phyloP scores from a whole-genome alignment of 2,797 vertebrate genomes.

The Sebastiscus albofasciatus region DNA sequence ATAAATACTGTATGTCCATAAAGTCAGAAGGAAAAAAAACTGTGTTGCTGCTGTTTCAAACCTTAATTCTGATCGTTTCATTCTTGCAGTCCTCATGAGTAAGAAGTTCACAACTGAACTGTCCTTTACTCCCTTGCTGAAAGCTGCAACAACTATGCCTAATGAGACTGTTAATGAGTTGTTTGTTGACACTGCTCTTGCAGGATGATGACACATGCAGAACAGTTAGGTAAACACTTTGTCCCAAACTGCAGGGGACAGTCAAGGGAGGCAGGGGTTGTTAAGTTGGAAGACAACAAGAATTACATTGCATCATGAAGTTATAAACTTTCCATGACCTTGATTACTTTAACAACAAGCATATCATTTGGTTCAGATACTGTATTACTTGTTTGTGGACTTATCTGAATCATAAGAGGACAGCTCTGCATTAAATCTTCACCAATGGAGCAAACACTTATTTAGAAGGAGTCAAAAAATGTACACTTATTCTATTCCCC shows the following conservation, averaged over 20 bases:
- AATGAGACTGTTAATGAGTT: constrained; percentile 68
- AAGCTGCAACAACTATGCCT: constrained; percentile 3
- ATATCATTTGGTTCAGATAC: not conserved
- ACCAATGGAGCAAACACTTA: not conserved
- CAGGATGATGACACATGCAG: constrained; percentile 52
- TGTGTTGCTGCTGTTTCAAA: not conserved
- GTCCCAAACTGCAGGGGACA: constrained; percentile 12
- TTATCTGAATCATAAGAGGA: not conserved
- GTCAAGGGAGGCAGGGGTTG: not conserved
- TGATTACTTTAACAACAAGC: not conserved
- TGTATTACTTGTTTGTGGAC: not conserved
- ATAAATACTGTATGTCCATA: not conserved
- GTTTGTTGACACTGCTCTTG: constrained; percentile 45
- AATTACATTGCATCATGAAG: not conserved
- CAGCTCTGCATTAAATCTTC: not conserved
- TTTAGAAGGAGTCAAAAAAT: not conserved
- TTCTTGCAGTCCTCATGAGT: not conserved
- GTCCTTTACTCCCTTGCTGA: constrained; percentile 41
- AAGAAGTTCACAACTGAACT: not conserved
- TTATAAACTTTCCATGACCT: constrained; percentile 6
- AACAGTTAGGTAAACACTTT: constrained; percentile 39
- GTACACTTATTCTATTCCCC: not conserved
- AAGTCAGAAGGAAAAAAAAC: not conserved
- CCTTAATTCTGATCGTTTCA: not conserved
- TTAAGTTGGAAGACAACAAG: not conserved